These are phyloP conservation scores for Helarctos malayanus DNA, from an alignment of 2,797 vertebrate genomes.

Conservation along the genomic window DNA sequence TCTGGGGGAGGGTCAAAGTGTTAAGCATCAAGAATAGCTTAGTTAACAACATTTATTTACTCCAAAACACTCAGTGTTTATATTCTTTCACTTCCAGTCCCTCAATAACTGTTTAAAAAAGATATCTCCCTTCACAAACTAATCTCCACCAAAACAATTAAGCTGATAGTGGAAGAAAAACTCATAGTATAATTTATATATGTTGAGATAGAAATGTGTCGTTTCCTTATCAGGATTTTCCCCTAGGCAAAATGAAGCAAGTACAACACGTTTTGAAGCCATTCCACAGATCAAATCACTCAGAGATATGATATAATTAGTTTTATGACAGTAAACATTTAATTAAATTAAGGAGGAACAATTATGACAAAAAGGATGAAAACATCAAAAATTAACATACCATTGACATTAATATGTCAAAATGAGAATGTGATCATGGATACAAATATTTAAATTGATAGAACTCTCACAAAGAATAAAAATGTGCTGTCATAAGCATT, in stretches of 20 bases:
- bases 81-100: background rate
- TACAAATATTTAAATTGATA: slow-evolving; percentile 68
- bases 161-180: slow-evolving; percentile 39
- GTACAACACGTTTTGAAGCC: slow-evolving; percentile 73
- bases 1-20: background rate
- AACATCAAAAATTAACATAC: slow-evolving; percentile 80
- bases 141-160: slow-evolving; percentile 69
- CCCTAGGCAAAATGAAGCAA: slow-evolving; percentile 74
- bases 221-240: slow-evolving; percentile 50
- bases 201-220: slow-evolving; percentile 67
- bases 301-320: slow-evolving; percentile 80
- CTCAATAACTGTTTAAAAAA: slow-evolving; percentile 43
- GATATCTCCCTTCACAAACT: slow-evolving; percentile 33
- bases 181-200: slow-evolving; percentile 71
- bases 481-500: background rate
- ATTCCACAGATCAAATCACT: slow-evolving; percentile 78
- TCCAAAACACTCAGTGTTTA: background rate
- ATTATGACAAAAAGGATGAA: slow-evolving; percentile 80
- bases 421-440: slow-evolving; percentile 55
- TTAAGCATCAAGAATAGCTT: background rate
- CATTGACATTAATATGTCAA: slow-evolving; percentile 71
- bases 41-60: slow-evolving; percentile 20
- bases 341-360: slow-evolving; percentile 83
- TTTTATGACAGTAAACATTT: slow-evolving; percentile 74
- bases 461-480: slow-evolving; percentile 63